Percentiles rank a stretch among this genome's conserved stretches.
phyloP scores from a whole-genome alignment of 37 sponge, comb jelly and placozoan species.

The Theonella swinhoei region DNA sequence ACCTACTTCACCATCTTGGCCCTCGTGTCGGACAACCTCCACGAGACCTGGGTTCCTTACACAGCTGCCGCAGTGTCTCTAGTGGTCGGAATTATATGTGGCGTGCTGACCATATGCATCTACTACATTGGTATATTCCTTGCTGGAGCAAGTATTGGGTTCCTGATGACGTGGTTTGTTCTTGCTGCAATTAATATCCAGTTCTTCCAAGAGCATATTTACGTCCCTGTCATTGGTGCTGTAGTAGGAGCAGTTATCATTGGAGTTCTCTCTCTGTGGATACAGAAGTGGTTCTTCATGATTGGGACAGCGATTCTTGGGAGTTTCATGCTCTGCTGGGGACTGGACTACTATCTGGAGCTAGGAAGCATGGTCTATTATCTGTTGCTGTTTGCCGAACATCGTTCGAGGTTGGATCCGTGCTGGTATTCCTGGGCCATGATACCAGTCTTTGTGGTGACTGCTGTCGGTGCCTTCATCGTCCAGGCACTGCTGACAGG shows the following conservation, averaged over 20 bases:
- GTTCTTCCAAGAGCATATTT: slow-evolving; percentile 43
- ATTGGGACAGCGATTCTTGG: slow-evolving; percentile 51
- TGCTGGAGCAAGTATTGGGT: slow-evolving; percentile 52
- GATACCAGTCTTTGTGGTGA: slow-evolving; percentile 33
- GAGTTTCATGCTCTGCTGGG: slow-evolving; percentile 30
- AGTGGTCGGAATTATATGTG: slow-evolving; percentile 13
- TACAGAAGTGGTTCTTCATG: slow-evolving; percentile 74
- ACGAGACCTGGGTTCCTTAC: slow-evolving; percentile 26
- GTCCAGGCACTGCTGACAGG: slow-evolving; percentile 54
- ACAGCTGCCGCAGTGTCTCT: neutral
- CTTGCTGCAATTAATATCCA: slow-evolving; percentile 48
- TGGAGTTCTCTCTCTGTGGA: slow-evolving; percentile 37
- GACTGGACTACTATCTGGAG: slow-evolving; percentile 62
- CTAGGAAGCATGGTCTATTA: slow-evolving; percentile 55
- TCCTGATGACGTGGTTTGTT: slow-evolving; percentile 48
- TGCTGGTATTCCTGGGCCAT: slow-evolving; percentile 69
- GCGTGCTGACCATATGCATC: slow-evolving; percentile 48
- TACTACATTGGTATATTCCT: slow-evolving; percentile 71
- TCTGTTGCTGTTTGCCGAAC: slow-evolving; percentile 43
- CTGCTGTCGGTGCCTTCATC: slow-evolving; percentile 27
- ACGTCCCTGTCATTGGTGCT: slow-evolving; percentile 35
- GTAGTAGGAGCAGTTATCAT: slow-evolving; percentile 4
- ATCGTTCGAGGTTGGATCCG: slow-evolving; percentile 27
- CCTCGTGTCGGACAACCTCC: neutral
- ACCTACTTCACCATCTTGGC: slow-evolving; percentile 34